These are phyloP conservation scores for Eutolmus rufibarbis DNA, from an alignment of 2,888 invertebrate species.

Conservation along the genomic window DNA sequence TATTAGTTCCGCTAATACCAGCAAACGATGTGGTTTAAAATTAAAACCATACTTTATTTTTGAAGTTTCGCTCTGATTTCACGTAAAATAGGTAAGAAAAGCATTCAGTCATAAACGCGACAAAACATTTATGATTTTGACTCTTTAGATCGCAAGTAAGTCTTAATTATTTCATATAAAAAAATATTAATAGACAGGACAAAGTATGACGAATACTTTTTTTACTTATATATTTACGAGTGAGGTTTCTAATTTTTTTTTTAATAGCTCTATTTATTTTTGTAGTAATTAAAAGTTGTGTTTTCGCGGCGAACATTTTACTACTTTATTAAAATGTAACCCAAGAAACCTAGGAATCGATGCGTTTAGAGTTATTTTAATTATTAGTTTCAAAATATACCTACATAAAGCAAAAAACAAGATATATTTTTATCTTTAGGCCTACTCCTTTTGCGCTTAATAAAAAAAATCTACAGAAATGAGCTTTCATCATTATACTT, in stretches of 20 bases:
- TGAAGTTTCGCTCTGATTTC: background rate
- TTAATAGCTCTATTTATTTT: background rate
- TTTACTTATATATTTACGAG: background rate
- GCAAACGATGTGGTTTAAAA: background rate
- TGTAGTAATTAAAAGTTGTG: background rate
- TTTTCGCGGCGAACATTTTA: background rate
- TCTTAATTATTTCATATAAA: background rate
- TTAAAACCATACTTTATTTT: background rate
- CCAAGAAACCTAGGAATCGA: background rate
- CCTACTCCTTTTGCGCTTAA: no score
- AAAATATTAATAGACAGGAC: background rate
- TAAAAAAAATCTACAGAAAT: no score
- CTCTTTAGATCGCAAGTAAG: background rate
- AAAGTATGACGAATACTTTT: background rate
- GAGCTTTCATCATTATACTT: no score
- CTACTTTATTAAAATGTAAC: background rate
- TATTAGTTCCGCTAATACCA: background rate
- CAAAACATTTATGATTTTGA: background rate
- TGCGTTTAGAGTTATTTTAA: no score
- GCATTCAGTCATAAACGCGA: background rate
- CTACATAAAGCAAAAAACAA: background rate
- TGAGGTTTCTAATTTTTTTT: background rate
- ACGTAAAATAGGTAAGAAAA: background rate
- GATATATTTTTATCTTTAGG: no score
- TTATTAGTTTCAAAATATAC: background rate